A percentile compares a stretch with the other conserved stretches of the same genome.
Conservation (phyloP, 2,113 vertebrate genomes). For the Charina bottae region DNA sequence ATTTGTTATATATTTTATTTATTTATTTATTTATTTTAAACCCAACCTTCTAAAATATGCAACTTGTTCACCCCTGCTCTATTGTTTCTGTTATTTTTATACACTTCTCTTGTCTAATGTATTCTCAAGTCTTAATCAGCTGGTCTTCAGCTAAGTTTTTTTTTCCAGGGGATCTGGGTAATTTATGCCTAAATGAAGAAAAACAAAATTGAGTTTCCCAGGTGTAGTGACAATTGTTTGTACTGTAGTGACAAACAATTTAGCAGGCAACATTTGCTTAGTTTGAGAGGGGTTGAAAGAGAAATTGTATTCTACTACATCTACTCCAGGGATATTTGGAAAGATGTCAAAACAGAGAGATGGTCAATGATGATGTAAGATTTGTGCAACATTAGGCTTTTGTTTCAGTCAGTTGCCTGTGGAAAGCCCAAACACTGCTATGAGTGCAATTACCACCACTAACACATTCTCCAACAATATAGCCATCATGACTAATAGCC, state of each 20-base stretch:
- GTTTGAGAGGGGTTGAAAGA: neutral
- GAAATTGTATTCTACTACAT: neutral
- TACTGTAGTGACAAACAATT: neutral
- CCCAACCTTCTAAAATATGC: neutral
- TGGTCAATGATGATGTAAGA: too few relatives aligned
- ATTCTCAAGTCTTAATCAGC: neutral
- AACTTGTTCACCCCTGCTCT: neutral
- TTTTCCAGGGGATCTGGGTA: neutral
- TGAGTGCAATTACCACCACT: neutral
- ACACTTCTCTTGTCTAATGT: neutral
- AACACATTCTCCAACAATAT: neutral
- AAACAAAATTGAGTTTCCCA: neutral
- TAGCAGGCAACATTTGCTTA: neutral
- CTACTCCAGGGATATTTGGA: neutral
- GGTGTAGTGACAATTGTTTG: too few relatives aligned
- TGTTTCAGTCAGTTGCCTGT: neutral
- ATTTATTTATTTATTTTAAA: too few relatives aligned
- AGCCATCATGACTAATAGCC: neutral
- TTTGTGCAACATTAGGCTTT: neutral
- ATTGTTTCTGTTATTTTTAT: neutral
- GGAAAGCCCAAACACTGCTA: neutral
- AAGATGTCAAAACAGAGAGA: neutral
- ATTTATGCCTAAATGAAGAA: slow-evolving; percentile 1
- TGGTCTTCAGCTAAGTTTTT: neutral
- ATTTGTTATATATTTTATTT: too few relatives aligned